A percentile compares a stretch with the other conserved stretches of the same genome.
These are phyloP conservation scores for Erythrolamprus reginae DNA, from an alignment of 2,113 vertebrate genomes.

Conservation along the genomic window DNA sequence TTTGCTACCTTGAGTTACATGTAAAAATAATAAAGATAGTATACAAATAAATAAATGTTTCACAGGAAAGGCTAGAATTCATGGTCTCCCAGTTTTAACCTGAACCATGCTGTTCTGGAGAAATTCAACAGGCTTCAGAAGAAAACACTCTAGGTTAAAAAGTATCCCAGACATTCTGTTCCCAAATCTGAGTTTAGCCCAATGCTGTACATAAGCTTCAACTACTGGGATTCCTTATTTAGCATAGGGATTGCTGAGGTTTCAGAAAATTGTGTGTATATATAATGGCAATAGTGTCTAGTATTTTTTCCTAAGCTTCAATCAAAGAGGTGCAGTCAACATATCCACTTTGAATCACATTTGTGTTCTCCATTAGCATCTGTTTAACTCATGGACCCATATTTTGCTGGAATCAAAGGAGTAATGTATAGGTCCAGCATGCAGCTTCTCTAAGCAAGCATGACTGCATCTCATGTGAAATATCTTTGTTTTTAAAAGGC, in stretches of 20 bases:
- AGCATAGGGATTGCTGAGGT: not conserved
- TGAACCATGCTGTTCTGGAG: not conserved
- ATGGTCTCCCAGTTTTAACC: not conserved
- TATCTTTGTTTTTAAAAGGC: not conserved
- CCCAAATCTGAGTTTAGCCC: not conserved
- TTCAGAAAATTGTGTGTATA: not conserved
- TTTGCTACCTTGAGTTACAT: not conserved
- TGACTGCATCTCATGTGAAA: not conserved
- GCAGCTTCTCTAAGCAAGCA: not conserved
- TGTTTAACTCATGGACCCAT: not conserved
- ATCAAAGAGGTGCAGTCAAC: not conserved
- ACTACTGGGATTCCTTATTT: not conserved
- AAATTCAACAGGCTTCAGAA: not conserved
- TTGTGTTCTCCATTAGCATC: not conserved
- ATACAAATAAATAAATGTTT: not conserved
- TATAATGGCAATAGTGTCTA: not conserved
- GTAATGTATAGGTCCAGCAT: not conserved
- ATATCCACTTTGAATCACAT: not conserved
- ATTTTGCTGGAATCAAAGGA: not conserved
- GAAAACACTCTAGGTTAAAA: not conserved
- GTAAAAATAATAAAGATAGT: not conserved
- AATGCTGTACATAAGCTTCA: not conserved
- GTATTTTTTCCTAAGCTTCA: not conserved
- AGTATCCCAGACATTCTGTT: not conserved
- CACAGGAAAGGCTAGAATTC: not conserved